A percentile compares a stretch with the other conserved stretches of the same genome.
These are phyloP conservation scores for Coelopa pilipes DNA, from an alignment of 2,888 invertebrate genomes.

Conservation along the genomic window DNA sequence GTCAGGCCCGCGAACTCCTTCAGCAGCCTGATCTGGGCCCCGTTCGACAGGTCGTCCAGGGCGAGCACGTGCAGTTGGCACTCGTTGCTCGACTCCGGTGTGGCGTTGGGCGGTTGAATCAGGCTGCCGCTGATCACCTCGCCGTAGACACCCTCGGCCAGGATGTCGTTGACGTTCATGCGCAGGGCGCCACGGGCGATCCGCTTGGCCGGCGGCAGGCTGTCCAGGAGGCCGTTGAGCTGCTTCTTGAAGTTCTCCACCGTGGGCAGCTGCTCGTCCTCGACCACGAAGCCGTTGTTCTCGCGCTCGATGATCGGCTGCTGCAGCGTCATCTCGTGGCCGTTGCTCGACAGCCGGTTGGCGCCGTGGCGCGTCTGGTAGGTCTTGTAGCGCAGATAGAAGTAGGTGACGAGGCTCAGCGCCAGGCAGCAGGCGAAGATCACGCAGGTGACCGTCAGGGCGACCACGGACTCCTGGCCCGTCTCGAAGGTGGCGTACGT, in stretches of 20 bases:
- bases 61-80: constrained; percentile 76
- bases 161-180: constrained; percentile 75
- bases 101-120: constrained; percentile 56
- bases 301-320: constrained; percentile 83
- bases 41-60: constrained; percentile 67
- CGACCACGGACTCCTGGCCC: constrained; percentile 63
- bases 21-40: constrained; percentile 69
- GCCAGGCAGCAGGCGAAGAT: constrained; percentile 75
- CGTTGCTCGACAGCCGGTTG: constrained; percentile 64
- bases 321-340: constrained; percentile 79
- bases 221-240: constrained; percentile 74
- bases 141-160: constrained; percentile 82
- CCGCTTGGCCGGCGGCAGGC: constrained; percentile 68
- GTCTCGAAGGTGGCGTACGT: constrained; percentile 59
- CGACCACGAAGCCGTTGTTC: constrained; percentile 81
- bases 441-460: constrained; percentile 74
- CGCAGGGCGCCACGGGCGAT: constrained; percentile 78
- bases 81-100: constrained; percentile 44
- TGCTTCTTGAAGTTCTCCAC: constrained; percentile 73
- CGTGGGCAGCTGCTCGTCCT: constrained; percentile 80
- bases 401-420: constrained; percentile 71
- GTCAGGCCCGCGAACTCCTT: constrained; percentile 80
- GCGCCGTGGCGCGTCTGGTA: constrained; percentile 53
- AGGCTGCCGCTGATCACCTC: constrained; percentile 79
- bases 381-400: constrained; percentile 66